Conservation (phyloP, 2,797 vertebrate species). For the Diplodus sargus region DNA sequence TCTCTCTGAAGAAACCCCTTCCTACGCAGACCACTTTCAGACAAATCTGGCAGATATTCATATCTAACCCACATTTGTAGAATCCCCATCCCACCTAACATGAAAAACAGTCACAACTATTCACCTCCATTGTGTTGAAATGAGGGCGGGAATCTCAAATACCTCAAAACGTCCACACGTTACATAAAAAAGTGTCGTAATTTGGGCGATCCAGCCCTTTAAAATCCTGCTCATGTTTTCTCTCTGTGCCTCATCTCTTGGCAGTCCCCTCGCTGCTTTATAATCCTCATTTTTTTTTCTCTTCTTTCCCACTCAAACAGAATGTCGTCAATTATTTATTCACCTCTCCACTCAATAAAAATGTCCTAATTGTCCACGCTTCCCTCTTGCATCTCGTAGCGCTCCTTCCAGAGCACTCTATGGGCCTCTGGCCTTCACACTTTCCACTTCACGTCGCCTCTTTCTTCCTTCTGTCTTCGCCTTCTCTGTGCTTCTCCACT, state of each 20-base stretch:
- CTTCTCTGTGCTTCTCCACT: slow-evolving; percentile 20
- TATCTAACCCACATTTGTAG: too few species aligned
- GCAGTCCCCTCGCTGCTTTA: slow-evolving; percentile 29
- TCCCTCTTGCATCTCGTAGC: slow-evolving; percentile 37
- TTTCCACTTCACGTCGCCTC: slow-evolving; percentile 65
- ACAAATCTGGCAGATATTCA: too few species aligned
- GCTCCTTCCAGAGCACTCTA: slow-evolving; percentile 55
- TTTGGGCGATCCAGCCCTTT: neutral
- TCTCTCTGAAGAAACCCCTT: too few species aligned
- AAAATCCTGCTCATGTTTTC: neutral
- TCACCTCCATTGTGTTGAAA: neutral
- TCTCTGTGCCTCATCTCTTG: neutral
- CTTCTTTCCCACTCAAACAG: slow-evolving; percentile 44
- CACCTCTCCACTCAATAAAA: slow-evolving; percentile 71
- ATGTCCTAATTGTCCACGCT: slow-evolving; percentile 72
- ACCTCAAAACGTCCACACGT: neutral
- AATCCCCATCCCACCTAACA: too few species aligned
- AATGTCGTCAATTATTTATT: slow-evolving; percentile 78
- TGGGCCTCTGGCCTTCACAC: slow-evolving; percentile 61
- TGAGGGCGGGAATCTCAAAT: neutral
- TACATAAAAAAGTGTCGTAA: neutral
- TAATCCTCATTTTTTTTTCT: slow-evolving; percentile 33
- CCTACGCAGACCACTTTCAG: too few species aligned
- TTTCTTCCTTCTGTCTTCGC: neutral
- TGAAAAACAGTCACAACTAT: neutral